Evolutionary conservation across 1,140 invertebrate species (phyloP).

Genomic region (Lordiphosa clarofinis): DNA sequence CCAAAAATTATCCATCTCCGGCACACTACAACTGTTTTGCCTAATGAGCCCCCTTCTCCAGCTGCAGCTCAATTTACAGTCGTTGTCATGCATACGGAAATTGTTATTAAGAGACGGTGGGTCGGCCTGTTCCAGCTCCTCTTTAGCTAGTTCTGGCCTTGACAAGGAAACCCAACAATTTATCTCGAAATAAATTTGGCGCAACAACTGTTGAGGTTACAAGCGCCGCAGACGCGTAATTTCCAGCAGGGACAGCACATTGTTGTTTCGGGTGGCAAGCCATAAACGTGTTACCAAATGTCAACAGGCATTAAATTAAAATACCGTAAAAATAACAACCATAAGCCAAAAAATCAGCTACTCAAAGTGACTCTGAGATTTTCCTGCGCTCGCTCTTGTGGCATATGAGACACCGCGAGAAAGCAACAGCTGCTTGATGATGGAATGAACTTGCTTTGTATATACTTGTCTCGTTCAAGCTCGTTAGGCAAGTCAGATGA

Average conservation of each 20-base stretch:
- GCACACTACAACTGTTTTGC: conserved; percentile 1
- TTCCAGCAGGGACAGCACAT: conserved; percentile 24
- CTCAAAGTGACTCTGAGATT: conserved; percentile 43
- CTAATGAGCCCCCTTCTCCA: conserved; percentile 41
- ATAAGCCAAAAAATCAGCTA: conserved; percentile 37
- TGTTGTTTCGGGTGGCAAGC: conserved; percentile 27
- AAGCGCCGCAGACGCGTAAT: conserved; percentile 35
- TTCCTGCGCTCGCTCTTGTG: neutral
- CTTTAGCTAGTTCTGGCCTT: conserved; percentile 23
- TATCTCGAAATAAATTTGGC: conserved; percentile 50
- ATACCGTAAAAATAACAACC: conserved; percentile 54
- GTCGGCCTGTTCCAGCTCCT: conserved; percentile 5
- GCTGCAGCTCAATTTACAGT: conserved; percentile 40
- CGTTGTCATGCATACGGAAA: conserved; percentile 52
- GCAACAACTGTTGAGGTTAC: conserved; percentile 39
- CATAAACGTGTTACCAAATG: conserved; percentile 58
- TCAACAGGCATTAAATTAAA: conserved; percentile 68
- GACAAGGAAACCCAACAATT: conserved; percentile 46
- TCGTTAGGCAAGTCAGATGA: conserved; percentile 45
- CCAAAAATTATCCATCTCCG: conserved; percentile 2
- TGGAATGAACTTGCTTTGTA: conserved; percentile 26
- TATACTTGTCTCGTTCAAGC: conserved; percentile 41
- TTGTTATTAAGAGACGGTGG: conserved; percentile 37
- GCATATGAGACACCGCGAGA: neutral
- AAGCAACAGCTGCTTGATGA: conserved; percentile 55